Base-by-base conservation (phyloP, 2,888 invertebrate species). In the Asteroscopus sphinx region DNA sequence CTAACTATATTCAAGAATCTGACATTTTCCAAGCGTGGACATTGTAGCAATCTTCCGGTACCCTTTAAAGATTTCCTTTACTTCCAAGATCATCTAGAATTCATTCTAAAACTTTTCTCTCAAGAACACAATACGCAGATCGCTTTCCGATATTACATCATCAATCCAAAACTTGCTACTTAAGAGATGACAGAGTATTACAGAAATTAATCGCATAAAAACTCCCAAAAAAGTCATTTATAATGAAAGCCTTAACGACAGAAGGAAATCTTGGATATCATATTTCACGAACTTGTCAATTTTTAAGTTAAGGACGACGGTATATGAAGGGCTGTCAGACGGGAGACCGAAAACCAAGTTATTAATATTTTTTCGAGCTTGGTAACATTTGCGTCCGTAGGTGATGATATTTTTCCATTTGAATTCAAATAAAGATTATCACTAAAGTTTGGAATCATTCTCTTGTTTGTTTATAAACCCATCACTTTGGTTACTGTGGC, bases 261-360 rank as follows among this genome's bases (percentile, higher is more conserved):
- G 53, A 46, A 54, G 66, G 67, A 57, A 66, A 59, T 46, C 58
- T 76, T 69, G 49, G 74, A 61, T 76, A 76, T 79, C 71, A 72
- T 76, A 73, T 80, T 83, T 75, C 67, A 55, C 47, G 40, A 76
- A 77, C 76, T 81, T 78, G 59, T 73, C 71, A 76, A 77, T 78
- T 82, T 79, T 81, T 77, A 75, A 71, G 67, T 77, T 69, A 48
- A n/a, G 46, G 17, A 46, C 21, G 56, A 28, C 52, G 45, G 49
- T 66, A 63, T 63, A 59, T 63, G 59, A 44, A 30, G 37, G 28
- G 4, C 9, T 12, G 11, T 15, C 12, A 61, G 71, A 68, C 68
- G 48, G 32, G 26, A 70, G 46, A 59, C 39, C 8, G 13, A 3
- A 21, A 32, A 4, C 11, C 5, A 33, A 33, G 15, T 7, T 8